Evolutionary conservation across 1,140 invertebrate genomes (phyloP).

Genomic region (Drosophila ficusphila): DNA sequence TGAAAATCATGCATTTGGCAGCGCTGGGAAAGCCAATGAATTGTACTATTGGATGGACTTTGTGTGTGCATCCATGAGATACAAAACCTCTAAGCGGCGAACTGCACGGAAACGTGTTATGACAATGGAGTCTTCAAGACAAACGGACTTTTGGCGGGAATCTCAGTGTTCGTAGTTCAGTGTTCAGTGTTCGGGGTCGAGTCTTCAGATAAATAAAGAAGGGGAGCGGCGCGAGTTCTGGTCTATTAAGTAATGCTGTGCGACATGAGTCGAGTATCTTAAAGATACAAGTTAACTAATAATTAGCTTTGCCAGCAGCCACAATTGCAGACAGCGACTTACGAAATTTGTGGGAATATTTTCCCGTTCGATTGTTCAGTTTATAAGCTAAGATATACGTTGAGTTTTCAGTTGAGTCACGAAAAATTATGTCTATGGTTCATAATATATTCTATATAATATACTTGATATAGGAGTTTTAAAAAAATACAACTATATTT

Average conservation of each 20-base stretch:
- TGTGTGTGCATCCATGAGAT: conserved; percentile 62
- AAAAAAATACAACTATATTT: background rate
- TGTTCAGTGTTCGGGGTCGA: no score
- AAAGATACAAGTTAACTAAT: conserved; percentile 83
- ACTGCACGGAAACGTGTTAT: conserved; percentile 69
- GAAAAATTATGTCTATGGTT: no score
- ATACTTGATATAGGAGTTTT: background rate
- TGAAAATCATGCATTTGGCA: conserved; percentile 77
- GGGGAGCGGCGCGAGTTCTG: conserved; percentile 45
- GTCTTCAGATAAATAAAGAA: conserved; percentile 12
- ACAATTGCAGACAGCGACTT: conserved; percentile 66
- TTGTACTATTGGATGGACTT: conserved; percentile 64
- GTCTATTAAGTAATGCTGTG: conserved; percentile 80
- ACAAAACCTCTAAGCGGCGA: conserved; percentile 39
- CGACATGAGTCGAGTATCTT: conserved; percentile 59
- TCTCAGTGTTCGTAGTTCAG: background rate
- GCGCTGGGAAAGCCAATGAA: conserved; percentile 77
- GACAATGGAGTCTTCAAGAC: conserved; percentile 61
- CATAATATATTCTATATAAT: background rate
- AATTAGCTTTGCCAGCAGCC: conserved; percentile 66
- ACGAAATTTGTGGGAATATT: conserved; percentile 78
- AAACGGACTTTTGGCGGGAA: background rate
- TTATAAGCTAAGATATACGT: conserved; percentile 14
- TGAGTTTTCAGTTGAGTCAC: background rate
- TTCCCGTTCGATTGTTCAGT: conserved; percentile 73